A percentile compares a stretch with the other conserved stretches of the same genome.
Conservation (phyloP, 2,113 vertebrate genomes). For the Ptilorrhoa leucosticta region DNA sequence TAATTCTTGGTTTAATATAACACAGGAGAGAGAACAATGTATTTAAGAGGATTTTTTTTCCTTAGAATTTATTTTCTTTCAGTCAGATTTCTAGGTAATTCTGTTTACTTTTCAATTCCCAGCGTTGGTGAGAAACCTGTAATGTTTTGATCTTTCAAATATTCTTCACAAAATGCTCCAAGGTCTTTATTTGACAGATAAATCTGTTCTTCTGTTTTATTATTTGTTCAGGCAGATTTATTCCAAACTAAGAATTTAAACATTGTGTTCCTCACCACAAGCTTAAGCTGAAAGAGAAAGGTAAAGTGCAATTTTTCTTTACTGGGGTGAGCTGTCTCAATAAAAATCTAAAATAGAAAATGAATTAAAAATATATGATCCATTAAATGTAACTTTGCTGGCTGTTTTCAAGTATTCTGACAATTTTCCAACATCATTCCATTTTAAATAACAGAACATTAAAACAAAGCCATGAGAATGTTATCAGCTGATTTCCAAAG, state of each 20-base stretch:
- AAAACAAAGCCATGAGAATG: background rate
- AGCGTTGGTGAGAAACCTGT: background rate
- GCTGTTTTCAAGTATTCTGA: background rate
- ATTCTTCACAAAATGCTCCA: background rate
- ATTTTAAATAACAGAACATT: background rate
- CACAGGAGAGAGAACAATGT: background rate
- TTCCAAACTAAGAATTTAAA: background rate
- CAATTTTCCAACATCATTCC: background rate
- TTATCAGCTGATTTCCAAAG: background rate
- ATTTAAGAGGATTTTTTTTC: background rate
- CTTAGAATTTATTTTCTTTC: background rate
- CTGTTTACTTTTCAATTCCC: constrained; percentile 18
- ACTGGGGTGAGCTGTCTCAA: background rate
- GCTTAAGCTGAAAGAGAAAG: background rate
- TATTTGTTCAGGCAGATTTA: background rate
- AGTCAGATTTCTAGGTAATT: background rate
- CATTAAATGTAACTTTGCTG: background rate
- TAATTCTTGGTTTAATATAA: background rate
- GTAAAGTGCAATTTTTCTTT: background rate
- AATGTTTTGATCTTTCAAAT: constrained; percentile 2
- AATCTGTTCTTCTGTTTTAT: background rate
- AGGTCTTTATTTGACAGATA: constrained; percentile 17
- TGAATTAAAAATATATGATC: background rate
- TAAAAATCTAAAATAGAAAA: background rate
- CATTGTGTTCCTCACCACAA: background rate